A percentile compares a stretch with the other conserved stretches of the same genome.
Evolutionary conservation across 2,797 vertebrate species (phyloP).

Genomic region (Onychomys leucogaster): DNA sequence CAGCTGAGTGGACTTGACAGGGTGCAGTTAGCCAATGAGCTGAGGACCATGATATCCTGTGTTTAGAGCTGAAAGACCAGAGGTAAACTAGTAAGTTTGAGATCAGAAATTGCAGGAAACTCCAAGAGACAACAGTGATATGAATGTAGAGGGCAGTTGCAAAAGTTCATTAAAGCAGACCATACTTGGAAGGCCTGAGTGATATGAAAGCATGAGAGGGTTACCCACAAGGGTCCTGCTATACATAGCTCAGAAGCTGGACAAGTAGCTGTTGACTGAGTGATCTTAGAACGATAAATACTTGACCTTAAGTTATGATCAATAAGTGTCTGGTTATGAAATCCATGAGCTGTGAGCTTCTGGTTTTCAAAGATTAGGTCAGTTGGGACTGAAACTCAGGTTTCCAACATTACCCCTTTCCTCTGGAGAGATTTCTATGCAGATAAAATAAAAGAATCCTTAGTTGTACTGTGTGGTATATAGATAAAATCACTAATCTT

Average conservation of each 20-base stretch:
- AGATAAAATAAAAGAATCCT: neutral
- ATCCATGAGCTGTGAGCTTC: neutral
- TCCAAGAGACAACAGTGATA: neutral
- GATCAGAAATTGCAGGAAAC: too few relatives aligned
- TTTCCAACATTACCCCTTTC: neutral
- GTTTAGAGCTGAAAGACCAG: neutral
- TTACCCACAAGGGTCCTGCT: neutral
- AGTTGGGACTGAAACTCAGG: neutral
- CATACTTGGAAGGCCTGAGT: neutral
- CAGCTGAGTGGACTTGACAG: neutral
- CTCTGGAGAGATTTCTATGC: neutral
- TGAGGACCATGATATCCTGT: neutral
- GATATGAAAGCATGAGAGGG: neutral
- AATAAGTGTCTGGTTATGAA: neutral
- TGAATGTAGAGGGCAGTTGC: rapidly evolving
- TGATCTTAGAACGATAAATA: neutral
- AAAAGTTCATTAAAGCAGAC: neutral
- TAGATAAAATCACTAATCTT: neutral
- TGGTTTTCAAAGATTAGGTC: neutral
- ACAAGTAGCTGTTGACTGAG: neutral
- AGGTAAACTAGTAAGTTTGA: neutral
- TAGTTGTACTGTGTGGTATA: neutral
- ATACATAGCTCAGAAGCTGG: neutral
- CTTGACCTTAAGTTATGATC: too few relatives aligned
- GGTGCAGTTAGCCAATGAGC: neutral